Conservation (phyloP, 2,797 vertebrate species). For the Pipistrellus kuhlii region DNA sequence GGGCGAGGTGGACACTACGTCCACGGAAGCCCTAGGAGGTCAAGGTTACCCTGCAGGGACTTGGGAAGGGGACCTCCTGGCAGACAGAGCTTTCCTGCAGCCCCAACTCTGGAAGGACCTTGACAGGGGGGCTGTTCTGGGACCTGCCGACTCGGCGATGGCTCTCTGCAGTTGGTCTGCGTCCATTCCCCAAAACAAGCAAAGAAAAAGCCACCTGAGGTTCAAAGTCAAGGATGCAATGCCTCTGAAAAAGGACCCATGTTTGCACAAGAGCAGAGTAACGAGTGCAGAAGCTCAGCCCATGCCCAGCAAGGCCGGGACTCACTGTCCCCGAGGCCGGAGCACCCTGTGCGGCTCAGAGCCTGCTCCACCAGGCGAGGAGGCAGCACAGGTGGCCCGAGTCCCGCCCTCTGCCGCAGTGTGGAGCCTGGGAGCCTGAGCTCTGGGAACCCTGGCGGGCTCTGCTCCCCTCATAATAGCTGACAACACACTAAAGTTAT, state of each 20-base stretch:
- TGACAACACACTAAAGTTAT: background rate
- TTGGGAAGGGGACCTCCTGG: background rate
- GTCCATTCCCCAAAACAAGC: background rate
- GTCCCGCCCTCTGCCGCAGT: accelerated
- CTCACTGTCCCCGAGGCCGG: background rate
- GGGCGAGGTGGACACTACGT: background rate
- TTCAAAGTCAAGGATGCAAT: background rate
- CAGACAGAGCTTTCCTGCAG: background rate
- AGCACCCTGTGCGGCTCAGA: background rate
- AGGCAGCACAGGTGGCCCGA: accelerated
- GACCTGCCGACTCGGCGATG: background rate
- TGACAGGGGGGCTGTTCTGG: no score
- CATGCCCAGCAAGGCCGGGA: background rate
- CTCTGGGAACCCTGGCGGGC: background rate
- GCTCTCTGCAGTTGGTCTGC: background rate
- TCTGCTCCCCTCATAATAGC: background rate
- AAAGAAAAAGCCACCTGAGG: background rate
- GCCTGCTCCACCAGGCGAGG: background rate
- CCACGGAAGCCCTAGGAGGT: background rate
- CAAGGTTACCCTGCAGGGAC: background rate
- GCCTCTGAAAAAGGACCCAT: background rate
- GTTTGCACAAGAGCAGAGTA: background rate
- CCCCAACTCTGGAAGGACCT: background rate
- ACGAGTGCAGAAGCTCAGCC: background rate
- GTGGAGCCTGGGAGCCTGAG: no score